A percentile compares a stretch with the other conserved stretches of the same genome.
These are phyloP conservation scores for Cephalophus harveyi DNA, from an alignment of 2,113 vertebrate genomes.

Conservation along the genomic window DNA sequence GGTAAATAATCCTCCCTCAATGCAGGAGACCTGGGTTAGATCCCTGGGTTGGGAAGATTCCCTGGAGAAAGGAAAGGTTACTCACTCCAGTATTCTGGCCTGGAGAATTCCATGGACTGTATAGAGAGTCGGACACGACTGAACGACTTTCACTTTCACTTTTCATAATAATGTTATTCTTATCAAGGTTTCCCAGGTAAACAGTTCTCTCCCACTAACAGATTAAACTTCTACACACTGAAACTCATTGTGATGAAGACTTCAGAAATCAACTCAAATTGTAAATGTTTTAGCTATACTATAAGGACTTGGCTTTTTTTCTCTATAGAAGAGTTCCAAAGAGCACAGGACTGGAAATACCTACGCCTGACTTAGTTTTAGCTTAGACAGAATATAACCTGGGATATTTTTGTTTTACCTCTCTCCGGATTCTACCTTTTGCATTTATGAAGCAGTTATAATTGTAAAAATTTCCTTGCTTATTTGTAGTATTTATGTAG, in stretches of 20 bases:
- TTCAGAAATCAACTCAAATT: conserved; percentile 17
- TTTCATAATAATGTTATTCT: neutral
- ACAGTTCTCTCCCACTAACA: neutral
- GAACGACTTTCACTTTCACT: neutral
- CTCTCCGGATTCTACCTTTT: neutral
- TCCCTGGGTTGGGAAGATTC: neutral
- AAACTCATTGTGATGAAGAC: neutral
- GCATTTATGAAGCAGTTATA: neutral
- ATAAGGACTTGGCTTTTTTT: neutral
- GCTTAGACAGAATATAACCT: neutral
- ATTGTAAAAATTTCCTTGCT: neutral
- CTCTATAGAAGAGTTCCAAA: neutral
- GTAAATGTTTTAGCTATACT: neutral
- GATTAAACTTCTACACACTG: neutral
- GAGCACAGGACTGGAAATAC: neutral
- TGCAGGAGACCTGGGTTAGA: neutral
- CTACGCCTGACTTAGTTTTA: neutral
- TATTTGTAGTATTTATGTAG: neutral
- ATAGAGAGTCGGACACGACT: neutral
- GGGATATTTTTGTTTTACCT: neutral
- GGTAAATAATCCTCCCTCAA: neutral
- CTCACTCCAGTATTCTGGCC: neutral
- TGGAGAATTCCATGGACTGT: neutral
- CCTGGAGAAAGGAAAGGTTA: neutral
- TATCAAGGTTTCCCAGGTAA: neutral